A percentile compares a stretch with the other conserved stretches of the same genome.
phyloP scores from a whole-genome alignment of 2,888 invertebrate genomes.

The Idaea biselata region DNA sequence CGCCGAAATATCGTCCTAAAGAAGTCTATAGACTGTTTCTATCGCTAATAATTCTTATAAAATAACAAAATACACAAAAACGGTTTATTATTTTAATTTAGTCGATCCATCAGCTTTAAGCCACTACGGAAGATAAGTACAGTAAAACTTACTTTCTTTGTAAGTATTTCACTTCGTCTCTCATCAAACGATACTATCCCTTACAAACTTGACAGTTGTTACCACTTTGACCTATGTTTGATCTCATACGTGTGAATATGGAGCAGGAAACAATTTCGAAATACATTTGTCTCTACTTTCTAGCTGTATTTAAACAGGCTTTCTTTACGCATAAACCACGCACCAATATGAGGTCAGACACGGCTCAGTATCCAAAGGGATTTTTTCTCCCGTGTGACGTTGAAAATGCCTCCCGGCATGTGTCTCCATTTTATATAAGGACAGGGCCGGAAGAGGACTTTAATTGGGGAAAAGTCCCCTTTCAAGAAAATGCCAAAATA shows the following conservation, averaged over 20 bases:
- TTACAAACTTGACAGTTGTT: not conserved
- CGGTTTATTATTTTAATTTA: not conserved
- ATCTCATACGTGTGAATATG: too few relatives aligned
- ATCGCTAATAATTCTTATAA: not conserved
- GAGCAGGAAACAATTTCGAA: too few relatives aligned
- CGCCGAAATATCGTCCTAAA: not conserved
- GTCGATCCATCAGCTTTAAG: not conserved
- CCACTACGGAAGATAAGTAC: not conserved
- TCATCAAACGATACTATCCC: not conserved
- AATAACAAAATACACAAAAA: not conserved
- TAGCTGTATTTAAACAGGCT: too few relatives aligned
- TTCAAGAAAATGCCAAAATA: constrained; percentile 20
- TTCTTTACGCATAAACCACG: too few relatives aligned
- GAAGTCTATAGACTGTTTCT: not conserved
- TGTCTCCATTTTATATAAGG: not conserved
- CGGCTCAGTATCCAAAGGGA: not conserved
- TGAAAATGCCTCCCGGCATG: not conserved
- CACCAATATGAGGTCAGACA: too few relatives aligned
- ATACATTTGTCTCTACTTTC: too few relatives aligned
- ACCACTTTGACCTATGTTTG: not conserved
- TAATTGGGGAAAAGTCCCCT: constrained; percentile 1
- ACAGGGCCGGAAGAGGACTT: constrained; percentile 1
- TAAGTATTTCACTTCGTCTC: not conserved
- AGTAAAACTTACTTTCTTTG: not conserved
- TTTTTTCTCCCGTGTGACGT: not conserved